Conservation (phyloP, 2,113 vertebrate genomes). For the Cariama cristata region DNA sequence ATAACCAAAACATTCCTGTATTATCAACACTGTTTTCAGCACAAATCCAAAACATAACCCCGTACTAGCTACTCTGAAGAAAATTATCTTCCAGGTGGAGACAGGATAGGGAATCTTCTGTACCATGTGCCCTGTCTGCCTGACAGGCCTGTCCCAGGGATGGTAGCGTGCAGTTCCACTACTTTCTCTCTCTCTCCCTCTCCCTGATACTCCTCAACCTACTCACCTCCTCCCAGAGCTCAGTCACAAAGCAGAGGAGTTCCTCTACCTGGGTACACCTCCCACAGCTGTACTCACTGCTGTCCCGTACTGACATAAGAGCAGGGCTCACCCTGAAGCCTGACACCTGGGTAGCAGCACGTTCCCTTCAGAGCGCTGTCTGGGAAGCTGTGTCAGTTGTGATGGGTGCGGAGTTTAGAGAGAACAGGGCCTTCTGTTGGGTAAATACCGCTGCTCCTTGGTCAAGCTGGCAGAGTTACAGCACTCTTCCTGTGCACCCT, state of each 20-base stretch:
- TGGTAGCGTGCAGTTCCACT: not conserved
- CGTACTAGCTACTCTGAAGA: no score
- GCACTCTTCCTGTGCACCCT: accelerated
- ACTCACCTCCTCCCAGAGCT: no score
- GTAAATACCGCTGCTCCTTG: not conserved
- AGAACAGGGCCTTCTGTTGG: accelerated
- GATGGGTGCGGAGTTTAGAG: not conserved
- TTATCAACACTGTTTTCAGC: no score
- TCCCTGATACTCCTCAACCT: no score
- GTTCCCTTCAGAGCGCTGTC: not conserved
- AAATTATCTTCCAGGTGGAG: not conserved
- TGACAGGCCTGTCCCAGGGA: not conserved
- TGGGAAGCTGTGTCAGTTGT: accelerated
- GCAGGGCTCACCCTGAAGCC: not conserved
- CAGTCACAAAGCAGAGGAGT: no score
- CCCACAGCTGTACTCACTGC: no score
- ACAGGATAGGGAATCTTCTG: not conserved
- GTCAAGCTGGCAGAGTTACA: not conserved
- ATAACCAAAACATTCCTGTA: no score
- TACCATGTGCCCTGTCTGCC: not conserved
- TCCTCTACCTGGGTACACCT: no score
- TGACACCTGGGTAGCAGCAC: no score
- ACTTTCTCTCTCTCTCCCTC: no score
- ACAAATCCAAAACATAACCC: no score
- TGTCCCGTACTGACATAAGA: not conserved